Evolutionary conservation across 1,140 invertebrate species (phyloP).

Genomic region (Pseudomyrmex pallidus): DNA sequence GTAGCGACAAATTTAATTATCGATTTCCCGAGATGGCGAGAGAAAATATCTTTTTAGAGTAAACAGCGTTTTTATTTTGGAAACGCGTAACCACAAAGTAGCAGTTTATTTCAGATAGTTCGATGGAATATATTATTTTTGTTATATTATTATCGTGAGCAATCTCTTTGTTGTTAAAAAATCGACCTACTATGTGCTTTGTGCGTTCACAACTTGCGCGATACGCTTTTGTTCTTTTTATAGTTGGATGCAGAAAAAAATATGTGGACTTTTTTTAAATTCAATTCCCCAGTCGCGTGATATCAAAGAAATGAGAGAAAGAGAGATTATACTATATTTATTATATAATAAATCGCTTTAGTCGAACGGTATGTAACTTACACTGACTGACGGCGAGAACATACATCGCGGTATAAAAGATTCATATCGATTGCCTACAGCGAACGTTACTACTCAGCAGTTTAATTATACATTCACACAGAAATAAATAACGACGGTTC

Average conservation of each 20-base stretch:
- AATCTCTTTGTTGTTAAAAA: constrained; percentile 11
- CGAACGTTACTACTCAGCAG: neutral
- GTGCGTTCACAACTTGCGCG: neutral
- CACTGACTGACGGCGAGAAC: neutral
- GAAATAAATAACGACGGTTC: constrained; percentile 23
- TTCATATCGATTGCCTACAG: constrained; percentile 3
- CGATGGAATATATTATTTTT: constrained; percentile 17
- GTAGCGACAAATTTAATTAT: constrained; percentile 50
- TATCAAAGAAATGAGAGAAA: neutral
- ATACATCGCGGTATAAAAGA: constrained; percentile 41
- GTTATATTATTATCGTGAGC: constrained; percentile 29
- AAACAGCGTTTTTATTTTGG: constrained; percentile 2
- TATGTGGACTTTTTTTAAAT: constrained; percentile 1
- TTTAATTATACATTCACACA: constrained; percentile 24
- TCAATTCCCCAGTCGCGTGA: constrained; percentile 10
- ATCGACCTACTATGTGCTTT: neutral
- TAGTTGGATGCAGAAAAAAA: neutral
- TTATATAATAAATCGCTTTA: constrained; percentile 36
- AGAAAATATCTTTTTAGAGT: constrained; percentile 23
- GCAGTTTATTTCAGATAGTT: constrained; percentile 37
- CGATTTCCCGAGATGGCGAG: constrained; percentile 12
- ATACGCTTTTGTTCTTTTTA: neutral
- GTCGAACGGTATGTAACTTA: constrained; percentile 31
- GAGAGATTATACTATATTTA: too few relatives aligned
- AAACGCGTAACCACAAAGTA: constrained; percentile 29